Conservation (phyloP, 1,140 invertebrate species). For the Drosophila busckii region DNA sequence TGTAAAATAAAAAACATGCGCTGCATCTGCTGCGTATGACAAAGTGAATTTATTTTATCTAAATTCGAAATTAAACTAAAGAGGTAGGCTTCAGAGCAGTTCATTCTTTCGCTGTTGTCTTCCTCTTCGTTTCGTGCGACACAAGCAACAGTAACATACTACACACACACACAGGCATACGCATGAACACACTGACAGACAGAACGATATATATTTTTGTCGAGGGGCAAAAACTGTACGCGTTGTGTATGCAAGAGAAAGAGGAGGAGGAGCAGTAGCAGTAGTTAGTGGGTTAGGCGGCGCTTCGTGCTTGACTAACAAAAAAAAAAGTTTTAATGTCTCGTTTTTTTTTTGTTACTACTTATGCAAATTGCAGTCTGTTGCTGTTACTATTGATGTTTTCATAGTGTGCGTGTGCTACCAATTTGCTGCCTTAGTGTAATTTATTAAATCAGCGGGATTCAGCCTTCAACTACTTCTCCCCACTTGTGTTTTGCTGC, state of each 20-base stretch:
- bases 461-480: too few relatives aligned
- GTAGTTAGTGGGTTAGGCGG: slow-evolving; percentile 5
- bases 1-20: slow-evolving; percentile 38
- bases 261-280: slow-evolving; percentile 7
- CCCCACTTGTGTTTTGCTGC: neutral
- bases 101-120: slow-evolving; percentile 45
- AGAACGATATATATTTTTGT: slow-evolving; percentile 67
- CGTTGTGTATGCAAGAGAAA: slow-evolving; percentile 22
- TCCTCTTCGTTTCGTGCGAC: slow-evolving; percentile 59
- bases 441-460: slow-evolving; percentile 27
- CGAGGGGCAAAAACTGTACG: slow-evolving; percentile 68
- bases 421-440: slow-evolving; percentile 32
- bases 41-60: slow-evolving; percentile 11
- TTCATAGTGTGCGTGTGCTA: slow-evolving; percentile 28
- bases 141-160: slow-evolving; percentile 44
- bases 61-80: slow-evolving; percentile 15
- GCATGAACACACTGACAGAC: too few relatives aligned
- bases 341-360: slow-evolving; percentile 39
- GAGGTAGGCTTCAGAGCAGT: slow-evolving; percentile 33
- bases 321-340: slow-evolving; percentile 35
- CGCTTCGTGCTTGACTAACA: slow-evolving; percentile 13
- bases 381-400: slow-evolving; percentile 19
- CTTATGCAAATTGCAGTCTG: slow-evolving; percentile 57
- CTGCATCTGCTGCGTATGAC: slow-evolving; percentile 53
- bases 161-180: slow-evolving; percentile 39